Evolutionary conservation across 1,140 invertebrate species (phyloP).

Genomic region (Augochlora pura): DNA sequence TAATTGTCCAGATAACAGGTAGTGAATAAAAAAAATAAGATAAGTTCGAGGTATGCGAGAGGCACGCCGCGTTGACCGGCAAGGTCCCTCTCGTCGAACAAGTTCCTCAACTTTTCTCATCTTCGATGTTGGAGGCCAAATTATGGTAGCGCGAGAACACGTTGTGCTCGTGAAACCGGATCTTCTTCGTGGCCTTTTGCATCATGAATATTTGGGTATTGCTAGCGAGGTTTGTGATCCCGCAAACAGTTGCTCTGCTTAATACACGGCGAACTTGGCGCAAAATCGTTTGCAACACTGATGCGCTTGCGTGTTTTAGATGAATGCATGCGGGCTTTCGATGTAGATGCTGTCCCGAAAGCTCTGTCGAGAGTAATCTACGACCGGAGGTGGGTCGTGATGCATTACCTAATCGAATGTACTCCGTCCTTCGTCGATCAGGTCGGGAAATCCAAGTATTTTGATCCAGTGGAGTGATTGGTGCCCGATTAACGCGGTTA

Average conservation of each 20-base stretch:
- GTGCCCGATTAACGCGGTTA: neutral
- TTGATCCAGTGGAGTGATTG: neutral
- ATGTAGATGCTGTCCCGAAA: neutral
- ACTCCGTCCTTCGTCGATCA: too few species aligned
- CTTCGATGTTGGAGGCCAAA: neutral
- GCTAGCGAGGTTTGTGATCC: too few species aligned
- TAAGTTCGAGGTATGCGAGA: neutral
- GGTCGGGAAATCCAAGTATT: neutral
- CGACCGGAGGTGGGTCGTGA: too few species aligned
- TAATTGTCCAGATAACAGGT: too few species aligned
- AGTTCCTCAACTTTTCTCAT: slow-evolving; percentile 50
- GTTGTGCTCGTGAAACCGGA: neutral
- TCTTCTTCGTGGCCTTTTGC: neutral
- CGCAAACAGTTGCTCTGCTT: neutral
- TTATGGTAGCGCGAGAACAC: neutral
- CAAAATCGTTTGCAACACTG: neutral
- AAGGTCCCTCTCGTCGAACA: slow-evolving; percentile 25
- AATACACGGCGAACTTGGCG: neutral
- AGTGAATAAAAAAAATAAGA: slow-evolving; percentile 30
- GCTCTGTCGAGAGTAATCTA: neutral
- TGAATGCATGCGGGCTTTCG: neutral
- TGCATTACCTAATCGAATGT: neutral
- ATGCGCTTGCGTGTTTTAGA: neutral
- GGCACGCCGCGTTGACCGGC: neutral
- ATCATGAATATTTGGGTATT: too few species aligned